Evolutionary conservation across 2,113 vertebrate species (phyloP).

Genomic region (Ctenomys sociabilis): DNA sequence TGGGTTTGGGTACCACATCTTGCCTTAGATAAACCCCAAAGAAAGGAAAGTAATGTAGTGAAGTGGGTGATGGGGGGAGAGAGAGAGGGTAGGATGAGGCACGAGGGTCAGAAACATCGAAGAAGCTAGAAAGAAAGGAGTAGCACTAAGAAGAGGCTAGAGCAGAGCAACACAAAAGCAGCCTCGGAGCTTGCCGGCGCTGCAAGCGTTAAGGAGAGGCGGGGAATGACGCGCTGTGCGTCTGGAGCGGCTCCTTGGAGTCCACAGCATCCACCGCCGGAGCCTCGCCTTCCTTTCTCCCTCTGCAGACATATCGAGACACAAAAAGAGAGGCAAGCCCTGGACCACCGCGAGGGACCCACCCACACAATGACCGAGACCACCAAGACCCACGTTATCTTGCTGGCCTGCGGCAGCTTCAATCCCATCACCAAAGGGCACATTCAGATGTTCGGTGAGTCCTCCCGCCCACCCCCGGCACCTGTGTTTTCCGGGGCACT

Average conservation of each 20-base stretch:
- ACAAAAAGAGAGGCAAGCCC: conserved; percentile 75
- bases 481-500: conserved; percentile 54
- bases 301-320: conserved; percentile 84
- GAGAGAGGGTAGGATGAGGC: background rate
- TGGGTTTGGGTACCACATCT: background rate
- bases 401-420: conserved; percentile 98
- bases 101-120: background rate
- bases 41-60: background rate
- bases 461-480: conserved; percentile 36
- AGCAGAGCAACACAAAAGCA: conserved; percentile 52
- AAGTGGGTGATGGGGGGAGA: background rate
- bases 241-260: conserved; percentile 82
- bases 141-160: background rate
- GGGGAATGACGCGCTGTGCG: conserved; percentile 81
- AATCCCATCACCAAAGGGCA: conserved; percentile 98
- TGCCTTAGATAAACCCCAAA: background rate
- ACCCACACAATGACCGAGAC: conserved; percentile 91
- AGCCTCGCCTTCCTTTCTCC: conserved; percentile 85
- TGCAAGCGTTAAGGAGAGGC: conserved; percentile 79
- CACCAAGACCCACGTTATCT: conserved; percentile 95
- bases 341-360: conserved; percentile 45
- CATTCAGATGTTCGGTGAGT: conserved; percentile 98
- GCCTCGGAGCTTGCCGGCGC: conserved; percentile 57
- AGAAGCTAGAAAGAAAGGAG: background rate
- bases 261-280: conserved; percentile 83